These are phyloP conservation scores for Threskiornis aethiopicus DNA, from an alignment of 2,797 vertebrate species.

Conservation along the genomic window DNA sequence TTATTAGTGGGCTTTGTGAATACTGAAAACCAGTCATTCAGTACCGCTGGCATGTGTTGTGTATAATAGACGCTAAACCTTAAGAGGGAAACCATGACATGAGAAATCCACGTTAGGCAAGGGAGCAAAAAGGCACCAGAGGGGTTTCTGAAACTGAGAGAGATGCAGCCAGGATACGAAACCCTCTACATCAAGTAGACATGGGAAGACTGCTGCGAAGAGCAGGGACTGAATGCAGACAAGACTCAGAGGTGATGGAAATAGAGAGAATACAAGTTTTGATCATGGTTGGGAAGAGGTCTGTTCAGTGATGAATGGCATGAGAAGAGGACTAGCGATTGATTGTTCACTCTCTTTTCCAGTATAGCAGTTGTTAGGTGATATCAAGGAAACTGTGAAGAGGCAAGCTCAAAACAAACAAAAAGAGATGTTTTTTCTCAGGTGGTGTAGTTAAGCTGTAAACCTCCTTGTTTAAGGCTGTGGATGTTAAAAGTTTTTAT, in stretches of 20 bases:
- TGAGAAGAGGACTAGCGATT: background rate
- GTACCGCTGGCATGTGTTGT: background rate
- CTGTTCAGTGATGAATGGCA: background rate
- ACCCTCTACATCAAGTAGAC: background rate
- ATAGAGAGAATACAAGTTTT: background rate
- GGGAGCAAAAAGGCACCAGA: background rate
- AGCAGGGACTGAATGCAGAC: background rate
- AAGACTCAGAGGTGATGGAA: background rate
- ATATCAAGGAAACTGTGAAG: background rate
- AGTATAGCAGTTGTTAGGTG: background rate
- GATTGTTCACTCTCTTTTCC: background rate
- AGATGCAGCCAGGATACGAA: background rate
- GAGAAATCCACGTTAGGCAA: background rate
- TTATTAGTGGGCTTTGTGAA: background rate
- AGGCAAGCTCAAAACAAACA: background rate
- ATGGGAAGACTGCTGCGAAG: background rate
- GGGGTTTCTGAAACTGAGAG: background rate
- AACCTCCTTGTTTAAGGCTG: background rate
- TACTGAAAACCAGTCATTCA: background rate
- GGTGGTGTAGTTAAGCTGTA: background rate
- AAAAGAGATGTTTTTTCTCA: background rate
- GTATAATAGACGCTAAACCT: background rate
- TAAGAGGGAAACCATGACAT: background rate
- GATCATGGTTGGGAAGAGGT: background rate
- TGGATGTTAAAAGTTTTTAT: background rate